Base-by-base conservation (phyloP, 2,888 invertebrate species). In the Exephanes ischioxanthus region DNA sequence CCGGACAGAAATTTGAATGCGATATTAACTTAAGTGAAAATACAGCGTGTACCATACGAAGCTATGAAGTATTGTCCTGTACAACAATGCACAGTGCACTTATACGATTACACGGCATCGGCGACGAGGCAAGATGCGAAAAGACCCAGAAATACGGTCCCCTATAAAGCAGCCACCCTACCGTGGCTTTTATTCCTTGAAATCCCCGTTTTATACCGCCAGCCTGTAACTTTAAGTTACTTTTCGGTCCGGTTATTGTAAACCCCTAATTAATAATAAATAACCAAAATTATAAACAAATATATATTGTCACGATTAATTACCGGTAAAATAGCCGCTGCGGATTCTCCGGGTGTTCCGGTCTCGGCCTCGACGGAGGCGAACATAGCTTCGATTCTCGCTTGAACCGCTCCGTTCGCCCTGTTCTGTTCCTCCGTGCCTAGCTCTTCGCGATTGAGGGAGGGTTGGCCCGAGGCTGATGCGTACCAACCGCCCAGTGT, bases 351-450 rank as follows among this genome's bases (percentile, higher is more conserved):
- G 19, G 93, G 92, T 79, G 90, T 91, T 80, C 92, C 91, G 87
- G 89, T 91, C 89, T 94, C 94, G 63, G 94, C 94, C 84, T 94
- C 94, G 78, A 94, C 94, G 48, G 94, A 93, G 61, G 94, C 94
- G 92, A 98, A 98, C 96, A 98, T 97, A 90, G 97, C 96, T 93
- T 98, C 98, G 94, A 98, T 98, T 90, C 97, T 96, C 19, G 97
- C 97, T 93, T 98, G 98, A 2, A 98, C 97, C 78, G 96, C 96
- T 90, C 97, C 97, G 89, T 95, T 96, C 51, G 95, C 95, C 83
- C 91, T 93, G 90, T 88, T 92, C 86, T 93, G 93, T 67, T 93
- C 93, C 37, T 95, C 89, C 89, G 91, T 87, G 91, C 94, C 83
- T 91, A 93, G 84, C 16, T 95, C 95, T 4, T 91, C 89, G 55